A percentile compares a stretch with the other conserved stretches of the same genome.
Conservation (phyloP, 2,797 vertebrate genomes). For the Sebastes steindachneri region DNA sequence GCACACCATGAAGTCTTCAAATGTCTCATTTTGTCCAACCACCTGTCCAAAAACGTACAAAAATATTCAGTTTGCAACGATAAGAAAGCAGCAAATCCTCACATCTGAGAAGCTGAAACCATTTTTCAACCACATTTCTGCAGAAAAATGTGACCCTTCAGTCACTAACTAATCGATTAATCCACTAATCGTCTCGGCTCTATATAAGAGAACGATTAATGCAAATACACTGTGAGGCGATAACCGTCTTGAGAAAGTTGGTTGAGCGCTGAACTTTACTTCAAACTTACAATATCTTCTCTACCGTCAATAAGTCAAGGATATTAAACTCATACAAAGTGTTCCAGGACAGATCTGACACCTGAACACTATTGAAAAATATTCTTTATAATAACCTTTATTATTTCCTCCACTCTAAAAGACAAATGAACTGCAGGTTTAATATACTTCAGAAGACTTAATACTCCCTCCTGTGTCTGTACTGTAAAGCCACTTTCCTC, state of each 20-base stretch:
- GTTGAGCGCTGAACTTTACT: neutral
- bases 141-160: neutral
- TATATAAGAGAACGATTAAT: neutral
- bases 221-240: neutral
- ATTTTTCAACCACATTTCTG: neutral
- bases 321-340: neutral
- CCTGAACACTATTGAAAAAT: neutral
- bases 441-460: neutral
- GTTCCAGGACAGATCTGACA: neutral
- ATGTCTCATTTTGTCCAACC: neutral
- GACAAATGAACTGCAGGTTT: neutral
- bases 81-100: neutral
- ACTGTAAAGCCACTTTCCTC: neutral
- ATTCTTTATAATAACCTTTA: neutral
- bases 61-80: neutral
- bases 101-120: neutral
- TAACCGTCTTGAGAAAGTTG: neutral
- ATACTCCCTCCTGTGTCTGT: neutral
- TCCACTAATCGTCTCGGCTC: neutral
- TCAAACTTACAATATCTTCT: neutral
- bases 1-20: neutral
- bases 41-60: neutral
- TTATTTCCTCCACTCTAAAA: neutral
- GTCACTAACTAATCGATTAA: neutral
- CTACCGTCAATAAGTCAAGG: neutral